phyloP scores from a whole-genome alignment of 2,888 invertebrate genomes.

The Diaphora mendica region DNA sequence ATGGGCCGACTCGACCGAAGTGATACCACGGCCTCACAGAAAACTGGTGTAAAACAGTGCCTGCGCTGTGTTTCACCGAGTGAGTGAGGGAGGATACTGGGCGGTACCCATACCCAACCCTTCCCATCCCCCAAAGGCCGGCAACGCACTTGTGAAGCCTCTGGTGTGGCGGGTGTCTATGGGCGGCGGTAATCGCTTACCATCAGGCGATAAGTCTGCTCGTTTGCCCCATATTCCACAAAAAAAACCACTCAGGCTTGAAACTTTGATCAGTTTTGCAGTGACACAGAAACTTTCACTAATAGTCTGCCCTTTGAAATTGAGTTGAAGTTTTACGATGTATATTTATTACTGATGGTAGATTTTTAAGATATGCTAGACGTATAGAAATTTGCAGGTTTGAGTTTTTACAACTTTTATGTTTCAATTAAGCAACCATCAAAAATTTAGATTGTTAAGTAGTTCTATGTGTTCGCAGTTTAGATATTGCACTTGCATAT shows the following conservation, averaged over 20 bases:
- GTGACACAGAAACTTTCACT: conserved; percentile 6
- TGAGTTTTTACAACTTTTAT: neutral
- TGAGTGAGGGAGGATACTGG: too few species aligned
- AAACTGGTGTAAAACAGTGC: too few species aligned
- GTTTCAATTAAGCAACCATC: neutral
- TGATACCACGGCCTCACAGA: too few species aligned
- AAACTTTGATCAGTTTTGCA: conserved; percentile 1
- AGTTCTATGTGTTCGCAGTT: neutral
- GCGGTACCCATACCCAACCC: too few species aligned
- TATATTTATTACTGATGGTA: neutral
- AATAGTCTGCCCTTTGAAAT: neutral
- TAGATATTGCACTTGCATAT: neutral
- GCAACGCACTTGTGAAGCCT: too few species aligned
- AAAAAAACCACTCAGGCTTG: neutral
- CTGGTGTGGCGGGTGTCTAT: too few species aligned
- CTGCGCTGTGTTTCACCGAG: too few species aligned
- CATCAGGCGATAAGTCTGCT: too few species aligned
- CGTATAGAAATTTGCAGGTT: neutral
- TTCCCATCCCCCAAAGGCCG: too few species aligned
- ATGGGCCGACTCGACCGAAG: too few species aligned
- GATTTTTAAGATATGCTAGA: neutral
- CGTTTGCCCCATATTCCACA: too few species aligned
- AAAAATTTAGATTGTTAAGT: neutral
- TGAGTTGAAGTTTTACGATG: neutral
- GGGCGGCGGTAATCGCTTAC: too few species aligned